Evolutionary conservation across 1,140 invertebrate species (phyloP).

Genomic region (Wasmannia auropunctata): DNA sequence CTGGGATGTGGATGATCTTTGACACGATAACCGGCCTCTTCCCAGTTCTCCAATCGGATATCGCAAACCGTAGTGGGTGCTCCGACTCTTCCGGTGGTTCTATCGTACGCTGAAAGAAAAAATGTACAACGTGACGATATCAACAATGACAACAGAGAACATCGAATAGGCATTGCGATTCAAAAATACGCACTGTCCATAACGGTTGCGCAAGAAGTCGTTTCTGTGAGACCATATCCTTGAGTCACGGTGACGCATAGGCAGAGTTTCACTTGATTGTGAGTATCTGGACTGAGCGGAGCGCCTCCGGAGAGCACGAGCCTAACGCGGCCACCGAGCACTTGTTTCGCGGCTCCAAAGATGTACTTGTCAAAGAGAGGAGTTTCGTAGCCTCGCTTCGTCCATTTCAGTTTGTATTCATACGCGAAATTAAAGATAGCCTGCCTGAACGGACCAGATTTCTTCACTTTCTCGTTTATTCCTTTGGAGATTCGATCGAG

Average conservation of each 20-base stretch:
- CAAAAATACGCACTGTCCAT: constrained; percentile 90
- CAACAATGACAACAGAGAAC: too few species aligned
- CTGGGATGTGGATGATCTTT: constrained; percentile 96
- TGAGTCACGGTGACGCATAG: constrained; percentile 96
- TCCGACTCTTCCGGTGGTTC: constrained; percentile 94
- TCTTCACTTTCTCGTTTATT: constrained; percentile 95
- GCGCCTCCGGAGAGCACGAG: constrained; percentile 97
- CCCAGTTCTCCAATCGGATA: constrained; percentile 96
- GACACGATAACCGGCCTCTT: constrained; percentile 96
- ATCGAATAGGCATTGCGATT: not conserved
- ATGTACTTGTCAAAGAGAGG: constrained; percentile 90
- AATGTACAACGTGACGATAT: constrained; percentile 40
- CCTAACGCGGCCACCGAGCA: constrained; percentile 95
- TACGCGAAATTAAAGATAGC: constrained; percentile 96
- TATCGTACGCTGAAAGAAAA: constrained; percentile 87
- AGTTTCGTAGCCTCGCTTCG: constrained; percentile 92
- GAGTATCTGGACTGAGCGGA: constrained; percentile 97
- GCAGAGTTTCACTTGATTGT: constrained; percentile 97
- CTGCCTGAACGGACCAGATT: constrained; percentile 90
- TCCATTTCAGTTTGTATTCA: constrained; percentile 95
- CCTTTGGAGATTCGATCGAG: constrained; percentile 98
- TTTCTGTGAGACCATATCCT: constrained; percentile 99
- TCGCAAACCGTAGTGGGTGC: constrained; percentile 94
- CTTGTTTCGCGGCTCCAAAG: constrained; percentile 88
- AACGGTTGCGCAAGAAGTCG: constrained; percentile 96